Conservation (phyloP, 2,113 vertebrate genomes). For the Rynchops niger region DNA sequence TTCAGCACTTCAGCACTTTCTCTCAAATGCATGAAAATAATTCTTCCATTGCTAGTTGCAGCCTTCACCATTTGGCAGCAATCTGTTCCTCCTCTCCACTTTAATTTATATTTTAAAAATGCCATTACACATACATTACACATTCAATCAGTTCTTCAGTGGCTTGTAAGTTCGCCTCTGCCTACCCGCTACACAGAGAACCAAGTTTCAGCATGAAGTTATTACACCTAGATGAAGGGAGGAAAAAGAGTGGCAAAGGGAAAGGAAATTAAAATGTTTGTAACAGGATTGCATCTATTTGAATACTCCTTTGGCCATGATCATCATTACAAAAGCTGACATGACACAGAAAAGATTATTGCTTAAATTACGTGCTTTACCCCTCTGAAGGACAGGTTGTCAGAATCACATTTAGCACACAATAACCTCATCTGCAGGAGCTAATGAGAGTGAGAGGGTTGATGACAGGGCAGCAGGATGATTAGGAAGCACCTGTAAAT, state of each 20-base stretch:
- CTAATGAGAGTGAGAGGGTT: background rate
- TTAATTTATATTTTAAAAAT: background rate
- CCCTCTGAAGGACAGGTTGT: background rate
- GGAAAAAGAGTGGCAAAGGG: background rate
- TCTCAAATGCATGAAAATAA: conserved; percentile 9
- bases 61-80: conserved; percentile 20
- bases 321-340: background rate
- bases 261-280: background rate
- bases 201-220: background rate
- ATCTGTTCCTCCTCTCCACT: background rate
- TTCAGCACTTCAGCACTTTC: conserved; percentile 13
- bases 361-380: background rate
- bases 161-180: background rate
- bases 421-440: background rate
- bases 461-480: background rate
- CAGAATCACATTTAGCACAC: background rate
- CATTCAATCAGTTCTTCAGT: background rate
- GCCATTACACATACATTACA: background rate
- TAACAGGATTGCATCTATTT: background rate
- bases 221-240: background rate
- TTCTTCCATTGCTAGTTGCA: conserved; percentile 31
- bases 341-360: background rate
- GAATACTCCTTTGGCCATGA: background rate
- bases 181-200: background rate
- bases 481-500: background rate